Conservation (phyloP, 2,797 vertebrate genomes). For the Neosalanx taihuensis region DNA sequence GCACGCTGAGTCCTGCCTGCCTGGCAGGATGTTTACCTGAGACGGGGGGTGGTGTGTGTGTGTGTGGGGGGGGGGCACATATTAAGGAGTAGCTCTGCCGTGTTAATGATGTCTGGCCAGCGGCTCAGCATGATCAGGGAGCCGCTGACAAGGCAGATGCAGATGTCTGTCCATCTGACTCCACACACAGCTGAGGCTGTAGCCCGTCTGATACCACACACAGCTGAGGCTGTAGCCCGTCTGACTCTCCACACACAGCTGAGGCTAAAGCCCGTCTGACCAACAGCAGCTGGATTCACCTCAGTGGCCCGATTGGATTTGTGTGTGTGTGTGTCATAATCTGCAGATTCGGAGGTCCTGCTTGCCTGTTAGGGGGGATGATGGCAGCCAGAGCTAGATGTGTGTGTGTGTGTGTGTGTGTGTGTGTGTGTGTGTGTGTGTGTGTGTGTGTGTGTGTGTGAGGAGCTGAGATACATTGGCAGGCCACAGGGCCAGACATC, state of each 20-base stretch:
- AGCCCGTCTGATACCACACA: conserved; percentile 11
- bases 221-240: conserved; percentile 25
- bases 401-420: conserved; percentile 45
- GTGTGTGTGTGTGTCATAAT: conserved; percentile 24
- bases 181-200: conserved; percentile 13
- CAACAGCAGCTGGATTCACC: conserved; percentile 35
- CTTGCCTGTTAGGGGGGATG: conserved; percentile 45
- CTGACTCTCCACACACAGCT: conserved; percentile 22
- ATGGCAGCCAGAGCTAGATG: conserved; percentile 55
- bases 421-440: conserved; percentile 22
- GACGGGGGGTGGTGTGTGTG: conserved; percentile 12
- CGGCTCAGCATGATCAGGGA: conserved; percentile 31
- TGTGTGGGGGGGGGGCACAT: neutral
- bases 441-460: conserved; percentile 18
- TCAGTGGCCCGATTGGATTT: conserved; percentile 44
- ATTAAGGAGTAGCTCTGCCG: conserved; percentile 41
- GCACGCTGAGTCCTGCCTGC: conserved; percentile 15
- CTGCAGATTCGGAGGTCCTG: conserved; percentile 28
- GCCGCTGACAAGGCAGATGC: conserved; percentile 31
- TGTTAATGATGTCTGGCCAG: conserved; percentile 40
- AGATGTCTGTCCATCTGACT: conserved; percentile 21
- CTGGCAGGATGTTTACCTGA: conserved; percentile 29
- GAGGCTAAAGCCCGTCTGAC: conserved; percentile 20
- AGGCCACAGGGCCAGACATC: conserved; percentile 58
- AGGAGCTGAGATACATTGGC: conserved; percentile 52